A percentile compares a stretch with the other conserved stretches of the same genome.
These are phyloP conservation scores for Actinia tenebrosa DNA, from an alignment of 64 coral and sea anemone species.

Conservation along the genomic window DNA sequence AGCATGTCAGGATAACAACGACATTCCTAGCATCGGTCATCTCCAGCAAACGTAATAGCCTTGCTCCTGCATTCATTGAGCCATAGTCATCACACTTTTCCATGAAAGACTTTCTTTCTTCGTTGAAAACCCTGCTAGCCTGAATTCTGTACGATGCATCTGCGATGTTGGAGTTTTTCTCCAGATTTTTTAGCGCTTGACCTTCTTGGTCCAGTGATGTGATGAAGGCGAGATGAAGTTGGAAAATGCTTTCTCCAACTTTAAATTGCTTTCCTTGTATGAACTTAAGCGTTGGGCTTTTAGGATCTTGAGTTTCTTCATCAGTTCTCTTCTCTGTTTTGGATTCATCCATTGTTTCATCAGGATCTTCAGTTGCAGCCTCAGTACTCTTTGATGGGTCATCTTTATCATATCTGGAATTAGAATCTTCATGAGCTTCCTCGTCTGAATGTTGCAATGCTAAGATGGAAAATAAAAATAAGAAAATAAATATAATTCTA, in stretches of 20 bases:
- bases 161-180: neutral
- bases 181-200: neutral
- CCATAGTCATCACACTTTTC: neutral
- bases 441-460: neutral
- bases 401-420: constrained; percentile 1
- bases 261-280: neutral
- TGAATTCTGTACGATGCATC: neutral
- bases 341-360: too few relatives aligned
- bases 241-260: neutral
- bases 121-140: neutral
- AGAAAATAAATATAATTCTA: too few relatives aligned
- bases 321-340: neutral
- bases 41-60: neutral
- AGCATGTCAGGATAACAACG: neutral
- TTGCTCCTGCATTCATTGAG: neutral
- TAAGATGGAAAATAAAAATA: neutral
- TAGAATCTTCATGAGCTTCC: neutral
- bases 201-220: neutral
- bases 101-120: neutral
- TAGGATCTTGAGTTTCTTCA: neutral
- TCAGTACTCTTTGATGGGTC: neutral
- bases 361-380: too few relatives aligned
- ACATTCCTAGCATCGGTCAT: neutral
- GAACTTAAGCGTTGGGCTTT: neutral
- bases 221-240: neutral